Evolutionary conservation across 2,888 invertebrate genomes (phyloP), one percentile per base, ranked within the genome.

Genomic region (Melieria picta): DNA sequence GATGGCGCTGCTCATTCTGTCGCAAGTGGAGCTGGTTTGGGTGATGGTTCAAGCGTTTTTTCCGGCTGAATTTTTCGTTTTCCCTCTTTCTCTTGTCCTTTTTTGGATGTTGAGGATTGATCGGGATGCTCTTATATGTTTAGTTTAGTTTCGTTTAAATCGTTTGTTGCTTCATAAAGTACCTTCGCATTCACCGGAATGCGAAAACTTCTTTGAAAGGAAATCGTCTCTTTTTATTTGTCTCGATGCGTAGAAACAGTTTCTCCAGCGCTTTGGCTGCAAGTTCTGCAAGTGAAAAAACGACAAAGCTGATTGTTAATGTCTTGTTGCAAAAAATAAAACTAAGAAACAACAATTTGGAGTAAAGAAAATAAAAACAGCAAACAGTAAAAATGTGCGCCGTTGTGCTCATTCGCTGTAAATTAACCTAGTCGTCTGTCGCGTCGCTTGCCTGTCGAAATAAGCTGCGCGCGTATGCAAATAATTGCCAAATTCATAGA

Each of bases 111-210:
- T 56, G 16, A 13, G 11, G 42, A 16, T 16, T 46, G 13, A 10
- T 11, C 61, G 43, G 57, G 57, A 45, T 65, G 45, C 10, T 42
- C 13, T 45, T 11, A 42, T 48, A 10, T 7, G 48, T 61, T 68
- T 47, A 47, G 46, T 65, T 65, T 71, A 48, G 61, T 71, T 65
- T 71, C 58, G 60, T 57, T 66, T 64, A 7, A n/a, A n/a, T 62
- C 65, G 69, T 66, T 65, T 48, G 43, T 63, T 43, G 30, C 47
- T 58, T 52, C 52, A 65, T 60, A 70, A 75, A 73, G 73, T 71
- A 50, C 65, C 73, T 73, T 73, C 67, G 71, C 75, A 73, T 72
- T 72, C 61, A 61, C 50, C 50, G 45, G 42, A 65, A 73, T 73
- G 75, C 72, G 72, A 75, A 75, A 71, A 66, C 67, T 73, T 73